These are phyloP conservation scores for Caenorhabditis drosophilae DNA, from an alignment of 2,888 invertebrate genomes.

Conservation along the genomic window DNA sequence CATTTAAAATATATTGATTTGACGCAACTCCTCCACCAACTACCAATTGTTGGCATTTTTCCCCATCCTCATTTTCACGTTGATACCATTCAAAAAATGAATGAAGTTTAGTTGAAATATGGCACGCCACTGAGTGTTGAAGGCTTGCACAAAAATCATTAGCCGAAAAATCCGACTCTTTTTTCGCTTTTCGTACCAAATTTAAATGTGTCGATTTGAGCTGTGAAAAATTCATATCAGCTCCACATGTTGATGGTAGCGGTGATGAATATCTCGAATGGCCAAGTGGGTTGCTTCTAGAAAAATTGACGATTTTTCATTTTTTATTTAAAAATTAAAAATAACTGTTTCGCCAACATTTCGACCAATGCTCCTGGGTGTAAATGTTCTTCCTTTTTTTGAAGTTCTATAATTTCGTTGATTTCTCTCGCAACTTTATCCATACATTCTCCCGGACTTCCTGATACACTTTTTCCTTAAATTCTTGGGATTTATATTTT, in stretches of 20 bases:
- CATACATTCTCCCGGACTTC: slow-evolving; percentile 62
- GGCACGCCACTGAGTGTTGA: slow-evolving; percentile 44
- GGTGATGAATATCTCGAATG: slow-evolving; percentile 29
- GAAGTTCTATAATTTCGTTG: slow-evolving; percentile 8
- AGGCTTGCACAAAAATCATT: slow-evolving; percentile 45
- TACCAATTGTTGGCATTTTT: slow-evolving; percentile 40
- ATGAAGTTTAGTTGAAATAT: slow-evolving; percentile 43
- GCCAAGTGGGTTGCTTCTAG: too few relatives aligned
- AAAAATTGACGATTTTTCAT: too few relatives aligned
- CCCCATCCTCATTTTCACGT: neutral
- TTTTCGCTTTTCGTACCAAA: slow-evolving; percentile 9
- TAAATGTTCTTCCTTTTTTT: slow-evolving; percentile 12
- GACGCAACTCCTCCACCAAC: slow-evolving; percentile 66
- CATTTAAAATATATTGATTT: slow-evolving; percentile 51
- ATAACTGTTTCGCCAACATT: slow-evolving; percentile 20
- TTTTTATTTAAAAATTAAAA: too few relatives aligned
- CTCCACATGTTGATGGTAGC: slow-evolving; percentile 27
- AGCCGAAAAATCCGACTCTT: slow-evolving; percentile 8
- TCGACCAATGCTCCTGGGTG: slow-evolving; percentile 50
- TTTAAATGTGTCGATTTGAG: slow-evolving; percentile 48
- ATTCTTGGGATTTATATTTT: neutral
- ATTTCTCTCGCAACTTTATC: slow-evolving; percentile 55
- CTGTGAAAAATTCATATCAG: slow-evolving; percentile 50
- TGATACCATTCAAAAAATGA: slow-evolving; percentile 28
- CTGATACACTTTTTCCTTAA: slow-evolving; percentile 40